A percentile compares a stretch with the other conserved stretches of the same genome.
Evolutionary conservation across 23 tunicate species (phyloP).

Genomic region (Trididemnum miniatum): DNA sequence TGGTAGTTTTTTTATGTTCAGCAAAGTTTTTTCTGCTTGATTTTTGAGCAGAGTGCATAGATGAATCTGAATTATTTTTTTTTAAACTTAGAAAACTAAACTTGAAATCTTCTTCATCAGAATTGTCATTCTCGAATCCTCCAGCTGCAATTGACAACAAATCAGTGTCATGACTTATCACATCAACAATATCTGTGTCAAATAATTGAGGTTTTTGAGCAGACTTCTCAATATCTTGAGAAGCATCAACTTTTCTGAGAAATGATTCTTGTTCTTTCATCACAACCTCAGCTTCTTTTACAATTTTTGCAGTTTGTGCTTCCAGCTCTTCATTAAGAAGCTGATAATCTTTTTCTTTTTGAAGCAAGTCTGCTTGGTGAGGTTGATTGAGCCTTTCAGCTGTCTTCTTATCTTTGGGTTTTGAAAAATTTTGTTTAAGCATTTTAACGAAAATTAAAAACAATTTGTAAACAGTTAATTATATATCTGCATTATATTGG

Average conservation of each 20-base stretch:
- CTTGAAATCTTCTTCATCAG: constrained; percentile 27
- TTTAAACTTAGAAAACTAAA: neutral
- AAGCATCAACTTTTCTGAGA: constrained; percentile 28
- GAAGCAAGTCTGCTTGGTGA: constrained; percentile 7
- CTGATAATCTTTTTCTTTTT: constrained; percentile 53
- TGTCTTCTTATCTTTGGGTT: neutral
- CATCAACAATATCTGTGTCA: constrained; percentile 28
- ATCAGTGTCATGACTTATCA: constrained; percentile 28
- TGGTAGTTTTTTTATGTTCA: neutral
- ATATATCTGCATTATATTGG: too few species aligned
- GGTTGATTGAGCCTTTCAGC: neutral
- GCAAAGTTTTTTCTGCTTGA: too few species aligned
- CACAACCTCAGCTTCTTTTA: constrained; percentile 69
- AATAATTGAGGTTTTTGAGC: neutral
- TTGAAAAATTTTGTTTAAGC: neutral
- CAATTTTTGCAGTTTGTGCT: constrained; percentile 81
- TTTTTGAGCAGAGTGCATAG: neutral
- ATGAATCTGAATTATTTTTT: neutral
- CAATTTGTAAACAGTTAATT: too few species aligned
- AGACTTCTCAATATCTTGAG: neutral
- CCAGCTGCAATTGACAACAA: constrained; percentile 50
- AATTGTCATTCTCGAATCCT: constrained; percentile 26
- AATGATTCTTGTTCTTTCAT: constrained; percentile 63
- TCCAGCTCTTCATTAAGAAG: constrained; percentile 75
- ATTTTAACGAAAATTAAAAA: too few species aligned